A percentile compares a stretch with the other conserved stretches of the same genome.
phyloP scores from a whole-genome alignment of 2,888 invertebrate species.

The Zootermopsis nevadensis region DNA sequence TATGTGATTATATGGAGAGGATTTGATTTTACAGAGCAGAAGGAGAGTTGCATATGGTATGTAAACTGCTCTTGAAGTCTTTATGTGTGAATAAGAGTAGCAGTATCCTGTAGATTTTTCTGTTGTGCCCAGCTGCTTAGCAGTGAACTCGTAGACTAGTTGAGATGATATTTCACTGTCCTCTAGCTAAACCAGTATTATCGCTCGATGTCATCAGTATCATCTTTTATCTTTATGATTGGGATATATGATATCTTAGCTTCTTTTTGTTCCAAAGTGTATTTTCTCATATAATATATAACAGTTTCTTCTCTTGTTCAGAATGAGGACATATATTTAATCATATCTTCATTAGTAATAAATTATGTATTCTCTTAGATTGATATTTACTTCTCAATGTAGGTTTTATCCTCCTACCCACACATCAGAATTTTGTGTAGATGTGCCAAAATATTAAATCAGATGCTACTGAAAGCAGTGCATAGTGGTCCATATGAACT shows the following conservation, averaged over 20 bases:
- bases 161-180: neutral
- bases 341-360: conserved; percentile 13
- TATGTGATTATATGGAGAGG: neutral
- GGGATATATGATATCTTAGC: neutral
- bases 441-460: conserved; percentile 28
- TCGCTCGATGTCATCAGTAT: neutral
- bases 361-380: neutral
- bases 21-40: too few species aligned
- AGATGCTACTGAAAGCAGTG: conserved; percentile 8
- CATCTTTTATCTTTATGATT: neutral
- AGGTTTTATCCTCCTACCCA: neutral
- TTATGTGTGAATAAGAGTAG: neutral
- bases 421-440: conserved; percentile 10
- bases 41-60: neutral
- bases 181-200: neutral
- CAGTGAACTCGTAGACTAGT: neutral
- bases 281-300: conserved; percentile 34
- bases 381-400: neutral
- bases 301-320: conserved; percentile 22
- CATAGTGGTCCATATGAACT: conserved; percentile 7
- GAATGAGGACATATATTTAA: conserved; percentile 19
- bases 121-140: too few species aligned
- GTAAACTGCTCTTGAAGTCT: conserved; percentile 12
- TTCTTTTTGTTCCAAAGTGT: conserved; percentile 32
- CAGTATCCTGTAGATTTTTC: neutral